Base-by-base conservation (phyloP, 1,140 invertebrate species). In the Triops longicaudatus region DNA sequence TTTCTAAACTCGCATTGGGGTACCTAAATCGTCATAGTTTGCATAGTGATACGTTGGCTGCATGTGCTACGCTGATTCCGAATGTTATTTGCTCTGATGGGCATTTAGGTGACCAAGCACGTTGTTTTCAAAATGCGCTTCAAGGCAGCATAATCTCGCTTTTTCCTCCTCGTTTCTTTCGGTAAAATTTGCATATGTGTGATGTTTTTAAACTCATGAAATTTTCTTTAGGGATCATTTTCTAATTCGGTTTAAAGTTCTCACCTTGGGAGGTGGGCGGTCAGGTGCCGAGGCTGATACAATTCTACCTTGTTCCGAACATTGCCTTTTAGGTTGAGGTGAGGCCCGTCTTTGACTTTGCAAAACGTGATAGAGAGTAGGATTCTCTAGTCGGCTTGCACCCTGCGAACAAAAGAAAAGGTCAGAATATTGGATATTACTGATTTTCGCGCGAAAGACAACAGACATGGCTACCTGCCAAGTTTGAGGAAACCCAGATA, bases 321-420 rank as follows among this genome's bases (percentile, higher is more conserved):
- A 63, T 63, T 63, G 9, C 14, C 50, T 9, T 22, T 63, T 63
- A 14, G 50, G 50, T 22, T 63, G 50, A 22, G 50, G 50, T 63
- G 50, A 63, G 22, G 50, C 50, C 1, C 90, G 92, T 82, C 93
- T 92, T 83, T 95, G 92, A 80, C 92, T 95, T 85, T 96, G 91
- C 76, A 93, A 91, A 77, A 96, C 92, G 86, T 96, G 93, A 85
- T 96, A 97, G 79, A 90, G 88, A 26, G 95, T 96, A 73, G 95
- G 95, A 85, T 96, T 95, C 83, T 95, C 92, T 82, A 97, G 84
- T 78, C 91, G 88, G 26, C 93, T 83, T 90, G 88, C 76, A 94
- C 92, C 91, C 93, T 90, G 76, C 93, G 85, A 75, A 93, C 91
- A 37, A 5, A 22, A 22, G 50, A 9, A 10, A 63, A 63, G 14